phyloP scores from a whole-genome alignment of 1,140 invertebrate genomes.

The Rhopalosiphum padi region DNA sequence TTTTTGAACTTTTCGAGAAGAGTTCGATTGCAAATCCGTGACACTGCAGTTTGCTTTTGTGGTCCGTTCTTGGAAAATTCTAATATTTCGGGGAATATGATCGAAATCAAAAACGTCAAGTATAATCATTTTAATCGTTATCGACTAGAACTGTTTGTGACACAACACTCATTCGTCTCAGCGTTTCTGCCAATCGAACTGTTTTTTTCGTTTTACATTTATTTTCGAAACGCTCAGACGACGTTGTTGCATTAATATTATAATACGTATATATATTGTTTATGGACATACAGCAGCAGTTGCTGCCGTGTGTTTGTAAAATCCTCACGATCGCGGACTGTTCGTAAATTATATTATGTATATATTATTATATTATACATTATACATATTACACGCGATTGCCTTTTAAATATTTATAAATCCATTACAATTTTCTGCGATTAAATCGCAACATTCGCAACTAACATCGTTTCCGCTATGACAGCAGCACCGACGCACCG shows the following conservation, averaged over 20 bases:
- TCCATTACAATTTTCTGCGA: background rate
- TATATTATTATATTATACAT: background rate
- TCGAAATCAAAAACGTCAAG: background rate
- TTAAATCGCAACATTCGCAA: constrained; percentile 9
- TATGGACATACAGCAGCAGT: background rate
- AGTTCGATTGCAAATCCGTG: background rate
- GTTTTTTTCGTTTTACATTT: background rate
- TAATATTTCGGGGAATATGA: background rate
- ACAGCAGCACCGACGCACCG: background rate
- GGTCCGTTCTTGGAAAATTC: background rate
- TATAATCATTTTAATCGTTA: background rate
- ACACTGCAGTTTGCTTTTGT: background rate
- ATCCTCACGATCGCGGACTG: background rate
- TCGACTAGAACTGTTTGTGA: too few relatives aligned
- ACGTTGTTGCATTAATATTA: background rate
- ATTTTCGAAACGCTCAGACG: background rate
- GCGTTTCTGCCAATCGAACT: background rate
- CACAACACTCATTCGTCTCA: too few relatives aligned
- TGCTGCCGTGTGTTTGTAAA: background rate
- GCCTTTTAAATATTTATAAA: constrained; percentile 31
- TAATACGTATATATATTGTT: background rate
- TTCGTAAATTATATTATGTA: background rate
- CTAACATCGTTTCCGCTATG: background rate
- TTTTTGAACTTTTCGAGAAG: background rate
- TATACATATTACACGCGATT: background rate